Base-by-base conservation (phyloP, 2,113 vertebrate genomes). In the Triplophysa siluroides region DNA sequence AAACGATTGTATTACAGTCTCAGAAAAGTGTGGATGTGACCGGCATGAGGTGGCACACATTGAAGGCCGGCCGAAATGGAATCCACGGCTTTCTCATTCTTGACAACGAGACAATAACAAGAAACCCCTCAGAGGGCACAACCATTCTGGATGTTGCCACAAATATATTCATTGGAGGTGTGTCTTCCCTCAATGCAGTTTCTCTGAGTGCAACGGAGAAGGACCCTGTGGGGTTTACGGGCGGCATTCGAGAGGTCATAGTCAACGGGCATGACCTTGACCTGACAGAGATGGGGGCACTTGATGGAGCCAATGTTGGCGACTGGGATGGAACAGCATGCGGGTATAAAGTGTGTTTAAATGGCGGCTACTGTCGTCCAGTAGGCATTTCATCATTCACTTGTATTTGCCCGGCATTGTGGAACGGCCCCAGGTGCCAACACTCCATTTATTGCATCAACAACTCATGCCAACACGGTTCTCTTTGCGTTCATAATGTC, bases 271-370 rank as follows among this genome's bases (percentile, higher is more conserved):
- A 66, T 43, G 93, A 94, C 86, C 86, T 98, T 58, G 88, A 93
- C 56, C 90, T 96, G 66, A 95, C 92, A 0, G 92, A 90, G 60
- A 85, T 3, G 0, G 93, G 93, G 9, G 89, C 94, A 1, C 88
- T 91, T 23, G 83, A 76, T 2, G 95, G 95, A 13, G 92, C 91
- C 26, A 95, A 96, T 0, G 67, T 98, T 2, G 94, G 92, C 0
- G 96, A 98, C 85, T 95, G 94, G 85, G 96, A 97, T 0, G 93
- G 95, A 64, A 96, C 94, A 0, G 76, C 80, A 0, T 97, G 95
- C 10, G 95, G 95, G 23, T 95, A 95, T 38, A 85, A 87, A 1
- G 91, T 93, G n/a, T 97, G 95, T 86, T 83, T 74, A 23, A 95
- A 97, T 2, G 80, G 88, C 0, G 94, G 94, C 21, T 87, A 77